Conservation (phyloP, 2,888 invertebrate genomes). For the Resseliella maxima region DNA sequence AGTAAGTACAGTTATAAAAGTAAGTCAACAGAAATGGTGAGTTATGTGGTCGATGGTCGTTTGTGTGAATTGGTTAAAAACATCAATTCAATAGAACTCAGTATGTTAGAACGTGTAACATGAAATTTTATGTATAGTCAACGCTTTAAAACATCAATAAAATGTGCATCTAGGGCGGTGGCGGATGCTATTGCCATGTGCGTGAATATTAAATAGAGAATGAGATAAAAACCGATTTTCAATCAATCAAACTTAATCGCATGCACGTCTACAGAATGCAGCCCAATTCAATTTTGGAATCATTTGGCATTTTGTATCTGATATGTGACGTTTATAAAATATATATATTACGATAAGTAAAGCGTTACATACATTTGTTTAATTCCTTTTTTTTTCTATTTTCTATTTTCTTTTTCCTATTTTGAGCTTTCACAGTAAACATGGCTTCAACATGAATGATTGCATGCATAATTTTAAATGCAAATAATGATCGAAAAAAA, state of each 20-base stretch:
- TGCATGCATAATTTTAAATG: not conserved
- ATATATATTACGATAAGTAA: not conserved
- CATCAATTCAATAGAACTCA: not conserved
- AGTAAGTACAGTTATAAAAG: not conserved
- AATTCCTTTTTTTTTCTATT: not conserved
- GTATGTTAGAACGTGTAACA: not conserved
- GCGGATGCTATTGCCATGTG: not conserved
- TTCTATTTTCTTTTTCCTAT: not conserved
- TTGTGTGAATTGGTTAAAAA: conserved; percentile 3
- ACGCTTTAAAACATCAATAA: not conserved
- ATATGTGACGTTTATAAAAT: conserved; percentile 23
- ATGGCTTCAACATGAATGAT: not conserved
- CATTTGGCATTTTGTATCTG: conserved; percentile 20
- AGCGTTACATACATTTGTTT: not conserved
- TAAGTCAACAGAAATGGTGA: too few relatives aligned
- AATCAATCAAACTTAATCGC: conserved; percentile 28
- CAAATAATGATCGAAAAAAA: not conserved
- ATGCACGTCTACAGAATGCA: conserved; percentile 14
- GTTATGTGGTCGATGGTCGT: not conserved
- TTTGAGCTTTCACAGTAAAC: too few relatives aligned
- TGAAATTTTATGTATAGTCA: not conserved
- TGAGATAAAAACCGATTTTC: conserved; percentile 26
- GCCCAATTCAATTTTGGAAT: not conserved
- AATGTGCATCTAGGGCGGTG: not conserved
- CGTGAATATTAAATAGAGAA: conserved; percentile 17